A percentile compares a stretch with the other conserved stretches of the same genome.
Conservation (phyloP, 53 echinoderm and acorn worm genomes). For the Holothuria leucospilota region DNA sequence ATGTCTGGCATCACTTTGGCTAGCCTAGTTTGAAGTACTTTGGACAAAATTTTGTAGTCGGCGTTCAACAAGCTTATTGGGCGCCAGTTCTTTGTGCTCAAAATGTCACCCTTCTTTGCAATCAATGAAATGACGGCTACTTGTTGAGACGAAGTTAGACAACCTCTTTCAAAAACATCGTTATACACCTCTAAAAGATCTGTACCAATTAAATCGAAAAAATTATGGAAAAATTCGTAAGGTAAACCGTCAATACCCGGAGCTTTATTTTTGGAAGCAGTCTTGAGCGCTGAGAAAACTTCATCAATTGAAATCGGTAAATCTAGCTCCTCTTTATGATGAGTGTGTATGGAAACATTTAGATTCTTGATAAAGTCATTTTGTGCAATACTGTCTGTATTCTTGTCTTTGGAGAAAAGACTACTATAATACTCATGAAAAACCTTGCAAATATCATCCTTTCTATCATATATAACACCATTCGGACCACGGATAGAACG, state of each 20-base stretch:
- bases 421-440: no score
- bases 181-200: neutral
- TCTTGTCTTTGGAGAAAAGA: no score
- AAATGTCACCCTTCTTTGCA: neutral
- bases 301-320: no score
- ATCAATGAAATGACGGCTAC: neutral
- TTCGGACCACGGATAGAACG: no score
- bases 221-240: neutral
- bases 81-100: neutral
- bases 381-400: no score
- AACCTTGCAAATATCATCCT: no score
- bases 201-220: neutral
- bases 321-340: no score
- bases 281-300: no score
- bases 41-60: constrained; percentile 57
- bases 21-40: constrained; percentile 51
- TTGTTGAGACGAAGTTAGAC: neutral
- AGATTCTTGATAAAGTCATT: no score
- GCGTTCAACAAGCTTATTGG: constrained; percentile 29
- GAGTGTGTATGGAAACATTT: no score
- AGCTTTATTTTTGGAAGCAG: neutral
- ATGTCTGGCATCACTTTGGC: constrained; percentile 3
- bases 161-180: neutral
- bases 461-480: no score
- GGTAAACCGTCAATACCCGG: neutral